A percentile compares a stretch with the other conserved stretches of the same genome.
Conservation (phyloP, 2,797 vertebrate genomes). For the Sternotherus odoratus region DNA sequence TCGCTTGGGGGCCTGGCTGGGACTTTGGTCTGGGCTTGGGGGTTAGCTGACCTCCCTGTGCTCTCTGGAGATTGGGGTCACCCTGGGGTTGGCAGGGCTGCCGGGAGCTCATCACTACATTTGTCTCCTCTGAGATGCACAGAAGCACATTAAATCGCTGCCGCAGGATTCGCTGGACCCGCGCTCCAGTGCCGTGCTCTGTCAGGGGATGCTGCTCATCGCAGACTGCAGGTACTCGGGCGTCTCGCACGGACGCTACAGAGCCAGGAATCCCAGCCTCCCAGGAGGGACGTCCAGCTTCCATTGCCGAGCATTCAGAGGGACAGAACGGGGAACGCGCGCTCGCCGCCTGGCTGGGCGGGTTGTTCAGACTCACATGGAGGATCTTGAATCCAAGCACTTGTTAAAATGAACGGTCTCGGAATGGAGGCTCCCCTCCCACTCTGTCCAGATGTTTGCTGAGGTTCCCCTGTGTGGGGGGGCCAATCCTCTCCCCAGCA, state of each 20-base stretch:
- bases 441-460: neutral
- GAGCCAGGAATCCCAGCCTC: too few relatives aligned
- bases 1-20: neutral
- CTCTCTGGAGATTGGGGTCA: neutral
- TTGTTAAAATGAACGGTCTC: neutral
- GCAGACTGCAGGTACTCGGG: constrained; percentile 55
- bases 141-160: constrained; percentile 67
- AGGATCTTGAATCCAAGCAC: neutral
- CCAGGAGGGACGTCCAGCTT: neutral
- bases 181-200: neutral
- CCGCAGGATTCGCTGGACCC: constrained; percentile 59
- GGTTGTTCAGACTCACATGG: neutral
- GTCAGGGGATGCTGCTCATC: constrained; percentile 61
- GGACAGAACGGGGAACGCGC: too few relatives aligned
- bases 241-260: accelerated
- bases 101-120: neutral
- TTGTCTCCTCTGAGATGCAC: neutral
- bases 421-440: neutral
- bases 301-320: neutral
- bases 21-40: neutral
- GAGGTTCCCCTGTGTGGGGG: neutral
- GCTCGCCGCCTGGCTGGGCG: accelerated
- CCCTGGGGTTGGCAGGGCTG: neutral
- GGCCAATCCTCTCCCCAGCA: neutral
- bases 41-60: neutral